Evolutionary conservation across 2,797 vertebrate genomes (phyloP).

Genomic region (Kryptolebias ocellatus): DNA sequence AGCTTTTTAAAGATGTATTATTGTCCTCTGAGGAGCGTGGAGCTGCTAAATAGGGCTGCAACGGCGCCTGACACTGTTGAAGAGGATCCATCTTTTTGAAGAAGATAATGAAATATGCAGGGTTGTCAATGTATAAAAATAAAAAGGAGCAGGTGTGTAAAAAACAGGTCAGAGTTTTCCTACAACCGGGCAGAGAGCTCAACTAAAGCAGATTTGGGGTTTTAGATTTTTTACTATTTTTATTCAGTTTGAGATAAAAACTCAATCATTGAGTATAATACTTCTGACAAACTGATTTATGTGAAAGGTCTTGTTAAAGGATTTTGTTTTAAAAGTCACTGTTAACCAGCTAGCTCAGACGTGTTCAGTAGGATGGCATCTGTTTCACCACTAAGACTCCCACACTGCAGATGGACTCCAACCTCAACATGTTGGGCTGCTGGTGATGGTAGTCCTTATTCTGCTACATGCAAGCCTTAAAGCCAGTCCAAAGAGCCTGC

Average conservation of each 20-base stretch:
- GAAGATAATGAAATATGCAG: conserved; percentile 10
- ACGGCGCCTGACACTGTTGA: conserved; percentile 35
- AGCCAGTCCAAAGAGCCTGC: not conserved
- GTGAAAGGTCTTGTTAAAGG: not conserved
- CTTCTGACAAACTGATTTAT: not conserved
- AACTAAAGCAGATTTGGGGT: not conserved
- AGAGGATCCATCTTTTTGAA: conserved; percentile 26
- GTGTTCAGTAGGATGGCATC: not conserved
- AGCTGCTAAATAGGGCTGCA: conserved; percentile 47
- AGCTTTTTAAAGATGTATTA: conserved; percentile 70
- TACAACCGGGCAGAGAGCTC: not conserved
- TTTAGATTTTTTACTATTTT: not conserved
- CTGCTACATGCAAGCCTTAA: not conserved
- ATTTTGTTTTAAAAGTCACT: not conserved
- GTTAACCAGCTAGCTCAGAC: not conserved
- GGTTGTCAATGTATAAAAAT: conserved; percentile 5
- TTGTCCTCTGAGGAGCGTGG: conserved; percentile 46
- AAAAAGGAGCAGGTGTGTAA: not conserved
- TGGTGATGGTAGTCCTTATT: not conserved
- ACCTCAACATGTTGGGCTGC: not conserved
- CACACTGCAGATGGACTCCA: not conserved
- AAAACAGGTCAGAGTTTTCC: not conserved
- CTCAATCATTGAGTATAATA: no score
- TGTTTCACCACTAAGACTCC: not conserved
- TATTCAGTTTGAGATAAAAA: not conserved